Evolutionary conservation across 1,140 invertebrate genomes (phyloP).

Genomic region (Bombus terrestris): DNA sequence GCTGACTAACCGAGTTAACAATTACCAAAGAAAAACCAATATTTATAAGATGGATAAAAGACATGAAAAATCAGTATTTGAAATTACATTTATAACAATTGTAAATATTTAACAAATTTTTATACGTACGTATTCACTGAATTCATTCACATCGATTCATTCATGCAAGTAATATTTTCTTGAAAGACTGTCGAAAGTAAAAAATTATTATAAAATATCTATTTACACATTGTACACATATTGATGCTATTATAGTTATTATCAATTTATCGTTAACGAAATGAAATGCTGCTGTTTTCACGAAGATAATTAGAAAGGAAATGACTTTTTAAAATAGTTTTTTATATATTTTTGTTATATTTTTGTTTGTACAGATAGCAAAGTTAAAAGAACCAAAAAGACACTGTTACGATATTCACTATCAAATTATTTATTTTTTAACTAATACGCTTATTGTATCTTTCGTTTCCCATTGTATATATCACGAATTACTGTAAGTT

Average conservation of each 20-base stretch:
- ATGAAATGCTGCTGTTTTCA: not conserved
- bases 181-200: not conserved
- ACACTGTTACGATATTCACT: not conserved
- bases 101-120: constrained; percentile 55
- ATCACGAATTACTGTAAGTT: constrained; percentile 41
- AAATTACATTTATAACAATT: constrained; percentile 28
- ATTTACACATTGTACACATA: constrained; percentile 44
- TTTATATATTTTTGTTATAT: not conserved
- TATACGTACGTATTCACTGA: constrained; percentile 6
- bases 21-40: not conserved
- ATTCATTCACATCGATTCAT: not conserved
- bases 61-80: constrained; percentile 7
- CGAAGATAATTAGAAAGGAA: not conserved
- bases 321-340: not conserved
- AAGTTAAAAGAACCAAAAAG: not conserved
- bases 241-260: not conserved
- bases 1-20: not conserved
- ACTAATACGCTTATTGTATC: constrained; percentile 6
- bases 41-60: not conserved
- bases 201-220: not conserved
- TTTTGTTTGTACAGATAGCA: not conserved
- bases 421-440: constrained; percentile 11
- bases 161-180: constrained; percentile 5
- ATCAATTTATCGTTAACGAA: not conserved
- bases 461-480: constrained; percentile 51